Evolutionary conservation across 2,888 invertebrate genomes (phyloP), one percentile per base, ranked within the genome.

Genomic region (Escarpia spicata): DNA sequence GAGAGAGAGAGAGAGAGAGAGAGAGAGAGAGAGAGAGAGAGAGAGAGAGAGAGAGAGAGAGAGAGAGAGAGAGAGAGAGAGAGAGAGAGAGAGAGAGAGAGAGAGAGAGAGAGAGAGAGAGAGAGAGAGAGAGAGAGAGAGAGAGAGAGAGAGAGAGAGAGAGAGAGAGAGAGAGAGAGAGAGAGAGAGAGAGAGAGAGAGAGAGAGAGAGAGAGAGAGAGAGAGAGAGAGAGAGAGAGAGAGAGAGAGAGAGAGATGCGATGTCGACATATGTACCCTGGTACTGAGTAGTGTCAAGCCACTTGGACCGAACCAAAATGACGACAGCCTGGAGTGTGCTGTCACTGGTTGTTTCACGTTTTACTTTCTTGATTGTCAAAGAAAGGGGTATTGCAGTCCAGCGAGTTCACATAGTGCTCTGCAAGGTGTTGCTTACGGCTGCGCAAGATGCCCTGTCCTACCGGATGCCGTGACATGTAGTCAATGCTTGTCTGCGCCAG

Each of bases 401-500:
- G 43, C 44, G 92, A 93, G 92, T 93, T 93, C 26, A 93, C 93
- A 92, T 93, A 93, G 52, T 92, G 90, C 37, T 93, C 93, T 31
- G 92, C 92, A n/a, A 92, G 12, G 60, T 92, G 44, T 89, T 92
- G n/a, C 43, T 92, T 37, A 15, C 58, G 58, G 3, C 92, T 89
- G 8, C 31, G 45, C n/a, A 31, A 26, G 10, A 31, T 43, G 6
- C 45, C 91, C 19, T 37, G 37, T 52, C 43, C 90, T 90, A 15
- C 92, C 45, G 93, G 93, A 37, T 94, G 93, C 37, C 94, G 92
- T 31, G 94, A 94, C 92, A 95, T 93, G 43, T 93, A 94, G 90
- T 94, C 95, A 43, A 93, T 93, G 93, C 91, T 95, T 94, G 15
- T 92, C 90, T 60, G n/a, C n/a, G 19, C 94, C 94, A 44, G 93